Evolutionary conservation across 2,113 vertebrate species (phyloP), one percentile per base, ranked within the genome.

Genomic region (Diphyllodes magnificus): DNA sequence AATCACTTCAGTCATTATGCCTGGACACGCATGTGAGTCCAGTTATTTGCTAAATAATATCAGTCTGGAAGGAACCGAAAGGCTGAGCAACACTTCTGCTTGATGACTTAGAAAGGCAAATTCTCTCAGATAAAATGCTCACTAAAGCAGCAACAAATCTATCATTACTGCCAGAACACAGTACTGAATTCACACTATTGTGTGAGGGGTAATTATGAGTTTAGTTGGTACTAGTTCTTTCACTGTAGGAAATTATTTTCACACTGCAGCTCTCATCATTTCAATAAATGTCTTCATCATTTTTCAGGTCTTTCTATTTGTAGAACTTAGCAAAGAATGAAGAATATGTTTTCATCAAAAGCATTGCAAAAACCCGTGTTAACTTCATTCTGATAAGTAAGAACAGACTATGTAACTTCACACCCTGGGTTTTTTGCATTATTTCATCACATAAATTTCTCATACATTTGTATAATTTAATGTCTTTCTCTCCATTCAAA

Each of bases 21-120:
- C 23, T 27, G 60, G 39, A 53, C 37, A 30, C 0, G 0, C 19
- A 18, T 30, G 16, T 35, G 35, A 60, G n/a, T 50, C 33, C n/a
- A 45, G 12, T 68, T 88, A 65, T 61, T 92, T 2, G 2, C 16
- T 64, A 70, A 70, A 80, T 50, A 57, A 37, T 23, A 51, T n/a
- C 20, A 28, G 15, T 66, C 50, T 83, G 63, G 11, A 77, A 88
- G 15, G 19, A 86, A 47, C 20, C 25, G 33, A 64, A 64, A 92
- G 39, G 39, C 39, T 89, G 25, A 35, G 24, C 8, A 42, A 28
- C 15, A 68, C 11, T 72, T 76, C 35, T 65, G 6, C 1, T 1
- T 68, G 49, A 9, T 75, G 45, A 79, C 28, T 68, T 68, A 13
- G 14, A 30, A 16, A 70, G 35, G 45, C 15, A 82, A 86, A 82